Conservation (phyloP, 2,113 vertebrate genomes). For the Grammomys dolichurus region DNA sequence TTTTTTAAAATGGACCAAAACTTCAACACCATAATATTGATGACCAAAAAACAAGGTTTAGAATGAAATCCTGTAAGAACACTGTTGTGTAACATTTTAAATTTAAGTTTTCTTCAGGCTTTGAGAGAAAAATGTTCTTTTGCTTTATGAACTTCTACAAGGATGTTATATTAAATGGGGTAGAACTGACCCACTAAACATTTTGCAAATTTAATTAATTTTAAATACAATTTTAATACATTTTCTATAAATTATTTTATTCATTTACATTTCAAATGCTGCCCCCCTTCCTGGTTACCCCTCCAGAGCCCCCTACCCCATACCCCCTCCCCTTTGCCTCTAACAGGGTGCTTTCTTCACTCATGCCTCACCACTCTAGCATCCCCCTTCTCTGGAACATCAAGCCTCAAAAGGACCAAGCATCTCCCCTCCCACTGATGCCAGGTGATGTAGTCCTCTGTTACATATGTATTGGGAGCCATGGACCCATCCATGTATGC, state of each 20-base stretch:
- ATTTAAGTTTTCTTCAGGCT: background rate
- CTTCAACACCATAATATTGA: background rate
- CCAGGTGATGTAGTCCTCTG: no score
- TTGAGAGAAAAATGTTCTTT: slow-evolving; percentile 7
- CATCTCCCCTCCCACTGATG: no score
- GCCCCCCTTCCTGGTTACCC: no score
- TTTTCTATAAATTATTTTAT: background rate
- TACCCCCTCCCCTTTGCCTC: no score
- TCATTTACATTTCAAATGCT: no score
- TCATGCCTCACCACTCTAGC: no score
- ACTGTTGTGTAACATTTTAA: background rate
- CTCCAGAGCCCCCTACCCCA: no score
- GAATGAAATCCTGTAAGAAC: slow-evolving; percentile 13
- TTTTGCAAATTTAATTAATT: background rate
- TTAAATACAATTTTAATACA: slow-evolving; percentile 31
- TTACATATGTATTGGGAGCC: no score
- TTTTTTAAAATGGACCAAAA: slow-evolving; percentile 54
- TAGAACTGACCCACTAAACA: slow-evolving; percentile 2
- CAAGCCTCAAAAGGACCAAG: no score
- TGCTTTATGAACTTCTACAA: slow-evolving; percentile 16
- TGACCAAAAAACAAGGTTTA: slow-evolving; percentile 48
- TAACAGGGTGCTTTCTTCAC: no score
- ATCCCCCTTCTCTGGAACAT: no score
- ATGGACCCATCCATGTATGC: no score
- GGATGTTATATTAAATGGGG: slow-evolving; percentile 42